Evolutionary conservation across 2,797 vertebrate species (phyloP), one percentile per base, ranked within the genome.

Genomic region (Sebastes reedi): DNA sequence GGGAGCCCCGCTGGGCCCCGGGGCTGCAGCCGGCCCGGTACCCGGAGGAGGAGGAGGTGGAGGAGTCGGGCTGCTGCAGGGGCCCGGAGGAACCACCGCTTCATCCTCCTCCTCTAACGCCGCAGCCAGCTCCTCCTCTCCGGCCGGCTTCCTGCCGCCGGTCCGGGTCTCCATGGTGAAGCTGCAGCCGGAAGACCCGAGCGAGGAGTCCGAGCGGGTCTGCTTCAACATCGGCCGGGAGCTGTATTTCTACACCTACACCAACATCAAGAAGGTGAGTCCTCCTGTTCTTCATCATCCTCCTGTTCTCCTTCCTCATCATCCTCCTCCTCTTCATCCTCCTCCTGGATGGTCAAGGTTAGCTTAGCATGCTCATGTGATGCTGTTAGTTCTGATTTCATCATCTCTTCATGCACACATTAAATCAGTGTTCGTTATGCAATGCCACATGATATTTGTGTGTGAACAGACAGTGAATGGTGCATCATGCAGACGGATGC

Each of bases 151-250:
- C 82, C 94, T 97, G 79, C 96, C 96, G 5, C 96, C 96, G 42
- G 97, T 97, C 27, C 95, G 97, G 81, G 97, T 97, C 80, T 97
- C 97, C 66, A 96, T 98, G 91, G 97, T 97, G 54, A 97, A 97
- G 86, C 96, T 97, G 14, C 96, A 97, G 87, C 97, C 96, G 60
- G 96, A 97, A 25, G 96, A 97, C 80, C 92, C 94, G 79, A 84
- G 95, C 24, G 97, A 96, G 80, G 96, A 97, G 64, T 97, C 97
- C 34, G 97, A 97, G 94, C 94, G 97, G 14, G 97, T 98, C 82
- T 98, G 97, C 90, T 98, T 97, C 93, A 98, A 97, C 92, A 94
- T 98, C 91, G 97, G 97, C 92, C 91, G 97, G 52, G 97, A 98
- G 94, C 96, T 98, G 11, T 97, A 97, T 88, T 97, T 97, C 86